Evolutionary conservation across 2,113 vertebrate species (phyloP), one percentile per base, ranked within the genome.

Genomic region (Galbula dea): DNA sequence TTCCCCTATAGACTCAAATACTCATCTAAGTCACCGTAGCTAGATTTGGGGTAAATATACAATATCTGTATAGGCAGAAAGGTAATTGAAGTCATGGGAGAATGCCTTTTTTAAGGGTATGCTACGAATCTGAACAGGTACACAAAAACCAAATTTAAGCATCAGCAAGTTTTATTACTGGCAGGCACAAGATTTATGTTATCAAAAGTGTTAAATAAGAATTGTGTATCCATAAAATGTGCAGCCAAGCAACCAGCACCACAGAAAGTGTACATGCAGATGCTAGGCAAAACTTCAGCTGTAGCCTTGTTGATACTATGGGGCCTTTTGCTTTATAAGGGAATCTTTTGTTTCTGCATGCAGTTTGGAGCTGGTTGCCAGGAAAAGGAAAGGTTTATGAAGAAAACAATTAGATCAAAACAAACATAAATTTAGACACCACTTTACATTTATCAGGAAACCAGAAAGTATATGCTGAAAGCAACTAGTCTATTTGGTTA

Each of bases 151-250:
- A 0, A 57, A 71, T 37, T 76, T 77, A 36, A 83, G 45, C 3
- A 4, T 20, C 41, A 52, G n/a, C 58, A 86, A 67, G 49, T 32
- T 95, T 92, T 93, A 86, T 74, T 66, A 94, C 37, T 2, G 1
- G 26, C 65, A 88, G 37, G 43, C 65, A 89, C 57, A 92, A 89
- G 58, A 5, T 88, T 91, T 68, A 68, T n/a, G 15, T 66, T 90
- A 91, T 75, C 82, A 54, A 73, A 91, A 83, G 15, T 55, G 48
- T 74, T 94, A 84, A 91, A 71, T 34, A 93, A 85, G 71, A 90
- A 89, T 55, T 79, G 15, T 76, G 30, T 66, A 88, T 80, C 79
- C 41, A 68, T 83, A 30, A 89, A 91, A 29, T 24, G 26, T 39
- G 65, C 54, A 91, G 45, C 57, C 73, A 67, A 94, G 82, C 41